Percentiles rank a stretch among this genome's conserved stretches.
These are phyloP conservation scores for Ophion ventricosus DNA, from an alignment of 2,888 invertebrate genomes.

Conservation along the genomic window DNA sequence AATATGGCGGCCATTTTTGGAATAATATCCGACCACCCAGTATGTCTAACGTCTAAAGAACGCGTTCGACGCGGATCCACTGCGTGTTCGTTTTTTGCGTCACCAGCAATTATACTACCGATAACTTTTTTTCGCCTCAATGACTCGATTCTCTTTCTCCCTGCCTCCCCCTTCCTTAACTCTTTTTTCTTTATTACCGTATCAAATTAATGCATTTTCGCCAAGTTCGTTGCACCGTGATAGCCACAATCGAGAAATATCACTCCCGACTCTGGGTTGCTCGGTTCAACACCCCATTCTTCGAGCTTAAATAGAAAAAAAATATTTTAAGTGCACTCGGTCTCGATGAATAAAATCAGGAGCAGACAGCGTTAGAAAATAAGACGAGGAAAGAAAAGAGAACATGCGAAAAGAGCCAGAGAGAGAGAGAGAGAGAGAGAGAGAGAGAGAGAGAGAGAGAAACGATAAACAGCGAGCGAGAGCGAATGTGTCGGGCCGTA, in stretches of 20 bases:
- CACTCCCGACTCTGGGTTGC: neutral
- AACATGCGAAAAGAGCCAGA: no score
- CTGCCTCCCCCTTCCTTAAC: neutral
- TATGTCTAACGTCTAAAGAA: no score
- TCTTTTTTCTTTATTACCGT: conserved; percentile 1
- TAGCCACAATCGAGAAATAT: conserved; percentile 7
- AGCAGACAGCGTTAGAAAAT: no score
- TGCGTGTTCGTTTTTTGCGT: no score
- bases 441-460: no score
- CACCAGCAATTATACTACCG: no score
- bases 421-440: no score
- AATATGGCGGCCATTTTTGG: no score
- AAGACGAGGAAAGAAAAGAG: no score
- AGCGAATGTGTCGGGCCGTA: conserved; percentile 10
- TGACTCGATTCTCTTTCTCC: neutral
- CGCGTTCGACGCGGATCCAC: no score
- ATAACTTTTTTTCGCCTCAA: neutral
- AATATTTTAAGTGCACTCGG: conserved; percentile 9
- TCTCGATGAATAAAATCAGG: neutral
- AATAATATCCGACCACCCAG: no score
- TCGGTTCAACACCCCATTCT: neutral
- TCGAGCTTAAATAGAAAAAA: conserved; percentile 4
- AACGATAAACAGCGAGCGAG: conserved; percentile 5
- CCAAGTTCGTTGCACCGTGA: neutral
- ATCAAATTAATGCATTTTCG: conserved; percentile 2